These are phyloP conservation scores for Centropus unirufus DNA, from an alignment of 2,113 vertebrate genomes.

Conservation along the genomic window DNA sequence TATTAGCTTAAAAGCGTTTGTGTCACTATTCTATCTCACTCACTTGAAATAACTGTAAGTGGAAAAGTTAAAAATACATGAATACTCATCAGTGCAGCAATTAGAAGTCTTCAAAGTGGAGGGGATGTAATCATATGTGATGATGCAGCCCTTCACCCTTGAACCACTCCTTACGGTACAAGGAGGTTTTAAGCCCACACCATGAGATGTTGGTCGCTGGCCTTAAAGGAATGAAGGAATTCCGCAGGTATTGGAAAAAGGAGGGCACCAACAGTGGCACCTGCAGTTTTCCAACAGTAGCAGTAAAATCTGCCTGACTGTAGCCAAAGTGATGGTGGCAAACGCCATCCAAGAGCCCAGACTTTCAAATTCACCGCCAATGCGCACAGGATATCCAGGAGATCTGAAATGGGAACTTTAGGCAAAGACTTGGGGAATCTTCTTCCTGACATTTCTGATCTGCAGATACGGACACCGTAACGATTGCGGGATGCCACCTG, in stretches of 20 bases:
- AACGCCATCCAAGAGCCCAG: not conserved
- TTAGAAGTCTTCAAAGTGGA: not conserved
- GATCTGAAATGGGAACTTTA: not conserved
- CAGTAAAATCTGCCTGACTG: not conserved
- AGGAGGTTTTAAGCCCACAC: not conserved
- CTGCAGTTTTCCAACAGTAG: not conserved
- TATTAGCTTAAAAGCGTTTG: not conserved
- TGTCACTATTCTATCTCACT: not conserved
- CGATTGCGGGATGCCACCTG: not conserved
- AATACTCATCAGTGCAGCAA: not conserved
- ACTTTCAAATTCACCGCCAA: not conserved
- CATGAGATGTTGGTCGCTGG: not conserved
- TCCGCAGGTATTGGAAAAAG: not conserved
- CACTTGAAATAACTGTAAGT: not conserved
- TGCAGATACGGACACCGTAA: fast-evolving
- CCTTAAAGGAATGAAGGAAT: too few relatives aligned
- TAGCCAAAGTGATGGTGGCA: not conserved
- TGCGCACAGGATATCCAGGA: not conserved
- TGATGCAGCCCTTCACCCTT: not conserved
- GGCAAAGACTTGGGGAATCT: not conserved
- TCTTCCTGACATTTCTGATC: not conserved
- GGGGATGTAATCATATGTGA: not conserved
- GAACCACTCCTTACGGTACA: not conserved
- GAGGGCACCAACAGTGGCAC: not conserved
- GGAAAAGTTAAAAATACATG: not conserved